phyloP scores from a whole-genome alignment of 2,797 vertebrate genomes.

The Melanotaenia parkinsoni region DNA sequence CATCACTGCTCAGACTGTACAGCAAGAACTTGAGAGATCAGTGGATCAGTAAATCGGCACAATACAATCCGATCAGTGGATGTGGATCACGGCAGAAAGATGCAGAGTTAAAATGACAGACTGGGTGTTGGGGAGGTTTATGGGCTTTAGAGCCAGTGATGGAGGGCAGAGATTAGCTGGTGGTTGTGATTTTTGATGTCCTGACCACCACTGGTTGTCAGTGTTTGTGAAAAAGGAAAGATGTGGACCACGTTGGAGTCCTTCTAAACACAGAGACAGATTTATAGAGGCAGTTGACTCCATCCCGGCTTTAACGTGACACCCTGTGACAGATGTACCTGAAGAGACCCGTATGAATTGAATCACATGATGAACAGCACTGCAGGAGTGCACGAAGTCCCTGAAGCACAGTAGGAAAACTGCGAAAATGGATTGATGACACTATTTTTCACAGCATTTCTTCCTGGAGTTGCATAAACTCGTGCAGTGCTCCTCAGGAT shows the following conservation, averaged over 20 bases:
- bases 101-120: slow-evolving; percentile 52
- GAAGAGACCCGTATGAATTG: slow-evolving; percentile 26
- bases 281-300: slow-evolving; percentile 29
- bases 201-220: no score
- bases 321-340: slow-evolving; percentile 30
- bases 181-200: neutral
- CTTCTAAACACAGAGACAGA: slow-evolving; percentile 7
- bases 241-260: no score
- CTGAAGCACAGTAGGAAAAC: slow-evolving; percentile 53
- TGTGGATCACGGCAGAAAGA: slow-evolving; percentile 15
- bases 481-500: slow-evolving; percentile 13
- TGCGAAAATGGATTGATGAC: slow-evolving; percentile 57
- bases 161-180: slow-evolving; percentile 34
- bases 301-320: slow-evolving; percentile 6
- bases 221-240: neutral
- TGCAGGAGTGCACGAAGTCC: slow-evolving; percentile 38
- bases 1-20: neutral
- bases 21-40: slow-evolving; percentile 3
- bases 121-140: slow-evolving; percentile 6
- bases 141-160: slow-evolving; percentile 25
- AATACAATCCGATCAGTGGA: no score
- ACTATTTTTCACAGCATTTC: slow-evolving; percentile 52
- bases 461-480: slow-evolving; percentile 50
- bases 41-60: no score
- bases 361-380: slow-evolving; percentile 33